Conservation (phyloP, 2,113 vertebrate species). For the Megaleporinus macrocephalus region DNA sequence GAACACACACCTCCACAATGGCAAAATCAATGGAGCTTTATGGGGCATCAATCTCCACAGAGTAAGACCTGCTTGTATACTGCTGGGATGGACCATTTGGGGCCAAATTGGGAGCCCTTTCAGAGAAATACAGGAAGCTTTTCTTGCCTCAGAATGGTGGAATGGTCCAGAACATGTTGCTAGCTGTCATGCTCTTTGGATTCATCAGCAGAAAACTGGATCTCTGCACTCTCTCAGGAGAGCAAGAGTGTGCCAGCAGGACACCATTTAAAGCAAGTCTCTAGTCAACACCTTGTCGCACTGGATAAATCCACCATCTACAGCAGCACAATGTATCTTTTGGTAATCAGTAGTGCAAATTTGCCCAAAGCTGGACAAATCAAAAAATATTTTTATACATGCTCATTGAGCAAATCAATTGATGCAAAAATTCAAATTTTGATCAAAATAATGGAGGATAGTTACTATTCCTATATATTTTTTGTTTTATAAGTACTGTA, state of each 20-base stretch:
- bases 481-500: too few relatives aligned
- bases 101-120: conserved; percentile 64
- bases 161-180: background rate
- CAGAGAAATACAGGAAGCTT: conserved; percentile 28
- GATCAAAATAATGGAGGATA: too few relatives aligned
- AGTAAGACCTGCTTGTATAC: conserved; percentile 69
- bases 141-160: conserved; percentile 33
- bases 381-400: too few relatives aligned
- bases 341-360: background rate
- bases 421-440: too few relatives aligned
- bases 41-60: conserved; percentile 80
- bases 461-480: too few relatives aligned
- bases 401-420: too few relatives aligned
- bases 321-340: conserved; percentile 50
- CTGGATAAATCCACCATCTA: conserved; percentile 15
- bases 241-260: background rate
- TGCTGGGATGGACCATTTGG: conserved; percentile 52
- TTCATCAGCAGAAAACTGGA: conserved; percentile 1
- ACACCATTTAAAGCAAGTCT: conserved; percentile 12
- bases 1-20: conserved; percentile 80
- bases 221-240: background rate
- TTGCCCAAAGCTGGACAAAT: background rate
- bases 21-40: conserved; percentile 83
- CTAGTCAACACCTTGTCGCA: conserved; percentile 15
- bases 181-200: conserved; percentile 56